Evolutionary conservation across 2,888 invertebrate species (phyloP).

Genomic region (Siphonodentalium dalli): DNA sequence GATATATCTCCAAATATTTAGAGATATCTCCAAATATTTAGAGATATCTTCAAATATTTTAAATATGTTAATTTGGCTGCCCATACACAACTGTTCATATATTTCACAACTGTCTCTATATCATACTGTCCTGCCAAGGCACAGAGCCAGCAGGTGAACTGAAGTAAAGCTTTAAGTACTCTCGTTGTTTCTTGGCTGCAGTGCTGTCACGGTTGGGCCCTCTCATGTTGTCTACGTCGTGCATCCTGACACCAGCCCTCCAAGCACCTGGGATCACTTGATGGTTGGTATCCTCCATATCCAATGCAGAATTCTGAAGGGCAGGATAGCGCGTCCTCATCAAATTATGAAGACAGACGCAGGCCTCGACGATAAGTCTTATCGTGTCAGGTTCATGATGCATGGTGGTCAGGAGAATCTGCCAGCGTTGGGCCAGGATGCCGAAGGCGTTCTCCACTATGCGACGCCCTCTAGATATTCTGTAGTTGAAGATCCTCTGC

Average conservation of each 20-base stretch:
- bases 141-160: slow-evolving; percentile 27
- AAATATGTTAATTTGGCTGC: too few relatives aligned
- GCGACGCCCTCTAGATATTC: slow-evolving; percentile 7
- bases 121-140: slow-evolving; percentile 32
- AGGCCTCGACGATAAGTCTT: slow-evolving; percentile 16
- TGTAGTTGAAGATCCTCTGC: slow-evolving; percentile 12
- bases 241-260: slow-evolving; percentile 24
- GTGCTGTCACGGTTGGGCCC: slow-evolving; percentile 24
- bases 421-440: slow-evolving; percentile 9
- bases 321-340: slow-evolving; percentile 26
- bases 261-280: slow-evolving; percentile 29
- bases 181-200: slow-evolving; percentile 24
- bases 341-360: slow-evolving; percentile 30
- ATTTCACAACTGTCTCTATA: too few relatives aligned
- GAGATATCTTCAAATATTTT: too few relatives aligned
- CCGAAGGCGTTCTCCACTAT: slow-evolving; percentile 17
- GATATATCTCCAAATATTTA: too few relatives aligned
- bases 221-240: slow-evolving; percentile 14
- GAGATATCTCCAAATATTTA: too few relatives aligned
- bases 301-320: slow-evolving; percentile 22
- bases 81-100: too few relatives aligned
- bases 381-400: slow-evolving; percentile 18
- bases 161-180: slow-evolving; percentile 28
- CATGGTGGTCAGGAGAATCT: slow-evolving; percentile 13
- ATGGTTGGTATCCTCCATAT: slow-evolving; percentile 31